Base-by-base conservation (phyloP, 2,888 invertebrate species). In the Autographa pulchrina region DNA sequence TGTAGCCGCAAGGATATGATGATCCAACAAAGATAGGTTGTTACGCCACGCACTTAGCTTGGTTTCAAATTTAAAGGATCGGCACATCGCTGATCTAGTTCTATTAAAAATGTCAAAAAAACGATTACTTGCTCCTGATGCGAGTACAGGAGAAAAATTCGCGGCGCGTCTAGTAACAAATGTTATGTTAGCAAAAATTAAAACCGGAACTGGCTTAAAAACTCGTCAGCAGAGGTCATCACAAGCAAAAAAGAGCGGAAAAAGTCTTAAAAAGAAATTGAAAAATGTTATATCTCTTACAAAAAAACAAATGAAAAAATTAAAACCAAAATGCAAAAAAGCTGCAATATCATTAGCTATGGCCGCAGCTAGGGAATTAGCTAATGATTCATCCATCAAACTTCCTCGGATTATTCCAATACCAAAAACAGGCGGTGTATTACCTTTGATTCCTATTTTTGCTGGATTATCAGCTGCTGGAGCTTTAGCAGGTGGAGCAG, bases 401-500 rank as follows among this genome's bases (percentile, higher is more conserved):
- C 64, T 69, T n/a, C 58, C 25, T 43, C 43, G 43, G 14, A 14
- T 16, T 43, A 43, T 43, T 43, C 43, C 43, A 5, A 16, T 43
- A 16, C 43, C 43, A 43, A 43, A 43, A 43, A 43, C 43, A 14
- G 43, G 43, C 5, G 43, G 43, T 14, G 43, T 43, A 43, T 16
- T 43, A 43, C 43, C 43, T 43, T 16, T 43, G 43, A 43, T 43
- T 43, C 43, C 43, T 43, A 43, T 43, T 16, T 43, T 43, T 16
- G 43, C 43, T 14, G 43, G 43, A 43, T 43, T 43, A 43, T 43
- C 43, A 43, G 43, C 43, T 3, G 43, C 43, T 14, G 43, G 43
- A 43, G 43, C 43, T 43, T 14, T 43, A 72, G 83, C 85, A 16
- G 89, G 90, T 59, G 89, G 89, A 32, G 87, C 86, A 41, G 82